These are phyloP conservation scores for Merodon equestris DNA, from an alignment of 2,888 invertebrate species.

Conservation along the genomic window DNA sequence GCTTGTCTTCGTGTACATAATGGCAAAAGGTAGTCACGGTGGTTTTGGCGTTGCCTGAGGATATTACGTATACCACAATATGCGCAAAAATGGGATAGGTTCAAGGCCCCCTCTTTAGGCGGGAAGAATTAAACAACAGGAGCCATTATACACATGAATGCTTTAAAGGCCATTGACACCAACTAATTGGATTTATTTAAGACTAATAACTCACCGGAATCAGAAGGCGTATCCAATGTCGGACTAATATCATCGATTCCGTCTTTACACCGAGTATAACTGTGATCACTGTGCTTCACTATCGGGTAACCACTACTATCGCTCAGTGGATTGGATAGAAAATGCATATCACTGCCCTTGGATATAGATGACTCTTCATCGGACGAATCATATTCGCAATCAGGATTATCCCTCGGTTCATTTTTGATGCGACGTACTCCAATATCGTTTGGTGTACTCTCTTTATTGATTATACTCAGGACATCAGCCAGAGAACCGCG, in stretches of 20 bases:
- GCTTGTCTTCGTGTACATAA: neutral
- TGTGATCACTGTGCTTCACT: conserved; percentile 81
- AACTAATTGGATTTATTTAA: conserved; percentile 3
- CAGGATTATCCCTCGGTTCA: conserved; percentile 31
- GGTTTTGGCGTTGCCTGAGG: conserved; percentile 53
- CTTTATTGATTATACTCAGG: conserved; percentile 73
- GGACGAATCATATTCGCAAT: conserved; percentile 45
- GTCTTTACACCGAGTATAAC: conserved; percentile 84
- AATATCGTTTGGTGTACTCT: conserved; percentile 39
- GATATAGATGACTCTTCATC: conserved; percentile 54
- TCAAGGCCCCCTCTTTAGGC: conserved; percentile 59
- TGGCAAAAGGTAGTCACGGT: conserved; percentile 7
- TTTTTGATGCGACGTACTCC: neutral
- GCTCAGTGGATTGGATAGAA: conserved; percentile 65
- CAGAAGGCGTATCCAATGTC: conserved; percentile 92
- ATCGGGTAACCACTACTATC: conserved; percentile 57
- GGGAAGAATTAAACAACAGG: conserved; percentile 10
- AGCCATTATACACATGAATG: no score
- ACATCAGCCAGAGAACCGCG: conserved; percentile 72
- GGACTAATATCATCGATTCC: conserved; percentile 82
- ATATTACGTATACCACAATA: conserved; percentile 53
- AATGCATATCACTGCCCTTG: conserved; percentile 53
- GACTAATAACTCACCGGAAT: conserved; percentile 86
- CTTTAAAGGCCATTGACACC: conserved; percentile 62
- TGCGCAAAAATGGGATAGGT: conserved; percentile 66